A percentile compares a stretch with the other conserved stretches of the same genome.
Conservation (phyloP, 2,113 vertebrate species). For the Lichenostomus cassidix region DNA sequence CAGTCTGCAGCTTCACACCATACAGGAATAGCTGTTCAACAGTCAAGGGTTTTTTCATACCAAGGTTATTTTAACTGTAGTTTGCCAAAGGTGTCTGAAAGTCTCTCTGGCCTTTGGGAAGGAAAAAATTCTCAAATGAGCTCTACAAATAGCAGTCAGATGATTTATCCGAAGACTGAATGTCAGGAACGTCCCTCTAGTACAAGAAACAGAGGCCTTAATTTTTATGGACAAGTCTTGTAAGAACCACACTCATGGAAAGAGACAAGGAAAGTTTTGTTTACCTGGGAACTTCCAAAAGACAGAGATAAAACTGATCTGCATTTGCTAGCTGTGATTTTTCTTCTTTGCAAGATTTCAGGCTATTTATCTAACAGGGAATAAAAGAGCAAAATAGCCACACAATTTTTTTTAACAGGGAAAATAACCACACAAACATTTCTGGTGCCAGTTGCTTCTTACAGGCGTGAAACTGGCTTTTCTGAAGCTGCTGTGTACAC, state of each 20-base stretch:
- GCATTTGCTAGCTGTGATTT: conserved; percentile 81
- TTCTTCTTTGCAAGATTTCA: conserved; percentile 85
- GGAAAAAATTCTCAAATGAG: neutral
- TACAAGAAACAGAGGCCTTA: neutral
- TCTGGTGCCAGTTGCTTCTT: neutral
- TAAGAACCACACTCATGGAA: neutral
- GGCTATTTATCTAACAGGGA: conserved; percentile 78
- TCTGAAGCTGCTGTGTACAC: neutral
- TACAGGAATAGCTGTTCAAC: neutral
- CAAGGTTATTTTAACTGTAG: neutral
- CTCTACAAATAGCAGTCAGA: neutral
- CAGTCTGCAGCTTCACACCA: neutral
- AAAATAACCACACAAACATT: neutral
- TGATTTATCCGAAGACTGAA: neutral
- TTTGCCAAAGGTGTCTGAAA: neutral
- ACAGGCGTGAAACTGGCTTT: neutral
- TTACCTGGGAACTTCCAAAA: conserved; percentile 85
- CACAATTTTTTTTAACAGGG: neutral
- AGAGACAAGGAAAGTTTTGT: neutral
- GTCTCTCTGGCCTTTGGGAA: neutral
- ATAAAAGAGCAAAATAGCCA: neutral
- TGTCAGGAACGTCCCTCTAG: neutral
- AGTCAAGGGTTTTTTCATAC: neutral
- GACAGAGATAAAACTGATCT: conserved; percentile 86
- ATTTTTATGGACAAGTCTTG: neutral